Base-by-base conservation (phyloP, 2,113 vertebrate genomes). In the Phocoena phocoena region DNA sequence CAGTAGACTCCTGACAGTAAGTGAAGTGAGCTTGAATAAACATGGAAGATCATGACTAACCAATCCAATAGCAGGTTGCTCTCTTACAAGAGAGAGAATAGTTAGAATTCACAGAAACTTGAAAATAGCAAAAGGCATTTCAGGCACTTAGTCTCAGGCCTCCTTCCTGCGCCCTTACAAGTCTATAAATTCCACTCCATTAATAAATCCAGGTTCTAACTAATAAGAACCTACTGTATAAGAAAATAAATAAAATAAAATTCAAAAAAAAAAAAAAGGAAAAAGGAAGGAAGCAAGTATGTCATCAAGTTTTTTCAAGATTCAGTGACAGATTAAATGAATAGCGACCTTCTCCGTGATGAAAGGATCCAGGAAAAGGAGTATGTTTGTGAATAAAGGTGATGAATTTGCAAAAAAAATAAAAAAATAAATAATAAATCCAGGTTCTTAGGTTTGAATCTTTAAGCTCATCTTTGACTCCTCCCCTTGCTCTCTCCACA, bases 1-100 rank as follows among this genome's bases (percentile, higher is more conserved):
- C 33, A 50, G 44, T 67, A 17, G 76, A 88, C 90, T 97, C 38
- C 88, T 80, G 68, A 97, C 79, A 87, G 79, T 77, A 50, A 86
- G 26, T 20, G 86, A 97, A 97, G 9, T 79, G 77, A 2, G 0
- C 14, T 95, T 97, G 63, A 84, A 96, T 76, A 82, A 96, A 80
- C 68, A 62, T 5, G 50, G 67, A 94, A 90, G 92, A 44, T n/a
- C 41, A 41, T 50, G 33, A 85, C 44, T 76, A 38, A 13, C 4
- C 25, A 63, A 63, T 20, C 63, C 55, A 63, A 21, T 10, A 44
- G 79, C 11, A 76, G 63, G 71, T n/a, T 38, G 1, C 62, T 79
- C 15, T n/a, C n/a, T 62, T 70, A 71, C 55, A 81, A 85, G 38
- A 68, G 8, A 93, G 6, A 67, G 28, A 60, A 71, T 17, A 71